These are phyloP conservation scores for Tenualosa ilisha DNA, from an alignment of 2,797 vertebrate genomes.

Conservation along the genomic window DNA sequence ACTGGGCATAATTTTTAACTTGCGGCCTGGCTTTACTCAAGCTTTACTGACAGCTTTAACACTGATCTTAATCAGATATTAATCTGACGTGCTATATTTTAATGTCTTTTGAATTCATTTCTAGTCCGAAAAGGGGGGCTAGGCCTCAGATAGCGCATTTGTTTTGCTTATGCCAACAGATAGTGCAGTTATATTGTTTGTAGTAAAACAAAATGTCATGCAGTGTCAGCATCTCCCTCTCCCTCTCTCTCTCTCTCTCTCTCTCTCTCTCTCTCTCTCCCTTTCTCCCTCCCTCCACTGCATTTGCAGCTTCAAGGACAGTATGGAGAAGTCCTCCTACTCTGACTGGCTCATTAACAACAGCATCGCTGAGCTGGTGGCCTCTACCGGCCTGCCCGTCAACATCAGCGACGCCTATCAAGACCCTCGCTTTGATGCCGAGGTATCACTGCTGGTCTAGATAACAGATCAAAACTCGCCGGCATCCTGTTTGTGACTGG, in stretches of 20 bases:
- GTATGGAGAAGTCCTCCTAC: slow-evolving; percentile 91
- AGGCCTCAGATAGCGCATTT: background rate
- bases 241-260: background rate
- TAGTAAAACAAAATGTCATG: slow-evolving; percentile 23
- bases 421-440: slow-evolving; percentile 96
- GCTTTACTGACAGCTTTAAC: background rate
- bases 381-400: slow-evolving; percentile 95
- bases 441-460: slow-evolving; percentile 74
- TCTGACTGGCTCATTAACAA: slow-evolving; percentile 99
- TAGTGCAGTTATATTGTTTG: background rate
- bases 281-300: slow-evolving; percentile 11
- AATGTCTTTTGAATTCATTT: background rate
- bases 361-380: slow-evolving; percentile 95
- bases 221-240: background rate
- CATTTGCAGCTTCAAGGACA: slow-evolving; percentile 89
- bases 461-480: background rate
- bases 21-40: background rate
- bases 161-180: slow-evolving; percentile 11
- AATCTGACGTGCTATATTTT: background rate
- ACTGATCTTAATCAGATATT: background rate
- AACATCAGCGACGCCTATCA: slow-evolving; percentile 98
- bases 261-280: slow-evolving; percentile 10
- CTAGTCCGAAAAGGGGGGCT: background rate
- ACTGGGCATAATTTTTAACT: background rate
- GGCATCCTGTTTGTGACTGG: background rate